Conservation (phyloP, 2,888 invertebrate species). For the Phengaris arion region DNA sequence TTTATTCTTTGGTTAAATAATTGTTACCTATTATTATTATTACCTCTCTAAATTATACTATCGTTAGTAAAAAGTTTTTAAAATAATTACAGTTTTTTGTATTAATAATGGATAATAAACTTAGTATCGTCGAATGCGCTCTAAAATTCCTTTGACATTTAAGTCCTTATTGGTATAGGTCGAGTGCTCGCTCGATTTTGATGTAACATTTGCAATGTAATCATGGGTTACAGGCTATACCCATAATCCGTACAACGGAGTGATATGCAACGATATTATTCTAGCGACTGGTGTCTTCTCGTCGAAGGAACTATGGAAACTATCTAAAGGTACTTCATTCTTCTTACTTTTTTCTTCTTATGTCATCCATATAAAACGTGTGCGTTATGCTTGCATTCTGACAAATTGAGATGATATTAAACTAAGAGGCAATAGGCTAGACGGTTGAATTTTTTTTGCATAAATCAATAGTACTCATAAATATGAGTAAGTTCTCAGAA, state of each 20-base stretch:
- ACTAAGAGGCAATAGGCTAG: too few species aligned
- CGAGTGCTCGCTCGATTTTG: not conserved
- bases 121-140: not conserved
- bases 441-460: too few species aligned
- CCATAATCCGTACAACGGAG: slow-evolving; percentile 98
- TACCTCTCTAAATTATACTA: not conserved
- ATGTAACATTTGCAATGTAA: slow-evolving; percentile 40
- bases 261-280: slow-evolving; percentile 99
- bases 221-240: slow-evolving; percentile 84
- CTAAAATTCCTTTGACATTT: not conserved
- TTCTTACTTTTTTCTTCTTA: slow-evolving; percentile 23
- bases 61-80: too few species aligned
- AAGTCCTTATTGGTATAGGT: not conserved
- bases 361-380: too few species aligned
- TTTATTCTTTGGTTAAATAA: not conserved
- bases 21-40: not conserved
- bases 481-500: too few species aligned
- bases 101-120: not conserved
- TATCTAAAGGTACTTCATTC: slow-evolving; percentile 91
- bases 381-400: too few species aligned
- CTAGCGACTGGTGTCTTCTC: slow-evolving; percentile 99
- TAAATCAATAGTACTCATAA: too few species aligned
- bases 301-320: slow-evolving; percentile 98
- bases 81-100: too few species aligned
- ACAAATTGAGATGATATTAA: too few species aligned